A percentile compares a stretch with the other conserved stretches of the same genome.
These are phyloP conservation scores for Euspilapteryx auroguttella DNA, from an alignment of 2,888 invertebrate genomes.

Conservation along the genomic window DNA sequence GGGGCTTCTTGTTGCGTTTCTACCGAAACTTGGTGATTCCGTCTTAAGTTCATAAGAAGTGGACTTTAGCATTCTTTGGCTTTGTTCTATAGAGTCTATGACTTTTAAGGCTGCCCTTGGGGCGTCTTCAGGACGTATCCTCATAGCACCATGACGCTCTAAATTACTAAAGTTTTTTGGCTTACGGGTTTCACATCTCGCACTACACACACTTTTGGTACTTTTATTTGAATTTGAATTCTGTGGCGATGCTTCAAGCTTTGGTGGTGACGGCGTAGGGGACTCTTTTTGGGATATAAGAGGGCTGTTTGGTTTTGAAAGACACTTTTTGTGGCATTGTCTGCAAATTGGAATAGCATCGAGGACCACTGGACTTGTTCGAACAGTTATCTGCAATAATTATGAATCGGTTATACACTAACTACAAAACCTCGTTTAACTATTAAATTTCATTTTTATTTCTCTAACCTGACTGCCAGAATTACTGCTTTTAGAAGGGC, in stretches of 20 bases:
- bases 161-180: conserved; percentile 35
- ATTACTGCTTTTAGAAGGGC: conserved; percentile 75
- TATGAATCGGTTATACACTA: neutral
- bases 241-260: conserved; percentile 38
- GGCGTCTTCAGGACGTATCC: conserved; percentile 47
- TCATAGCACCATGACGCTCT: conserved; percentile 52
- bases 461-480: conserved; percentile 75
- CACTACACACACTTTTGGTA: conserved; percentile 39
- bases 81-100: conserved; percentile 52
- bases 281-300: conserved; percentile 47
- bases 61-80: conserved; percentile 51
- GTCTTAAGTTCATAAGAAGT: conserved; percentile 50
- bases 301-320: conserved; percentile 59
- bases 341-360: conserved; percentile 75
- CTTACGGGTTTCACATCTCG: conserved; percentile 37
- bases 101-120: conserved; percentile 46
- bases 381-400: conserved; percentile 68
- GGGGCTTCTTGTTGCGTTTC: conserved; percentile 26
- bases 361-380: conserved; percentile 73
- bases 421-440: no score
- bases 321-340: conserved; percentile 78
- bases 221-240: conserved; percentile 39
- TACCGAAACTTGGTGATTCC: conserved; percentile 36
- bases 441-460: no score
- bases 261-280: conserved; percentile 26